A percentile compares a stretch with the other conserved stretches of the same genome.
Evolutionary conservation across 2,888 invertebrate species (phyloP).

Genomic region (Lagria hirta): DNA sequence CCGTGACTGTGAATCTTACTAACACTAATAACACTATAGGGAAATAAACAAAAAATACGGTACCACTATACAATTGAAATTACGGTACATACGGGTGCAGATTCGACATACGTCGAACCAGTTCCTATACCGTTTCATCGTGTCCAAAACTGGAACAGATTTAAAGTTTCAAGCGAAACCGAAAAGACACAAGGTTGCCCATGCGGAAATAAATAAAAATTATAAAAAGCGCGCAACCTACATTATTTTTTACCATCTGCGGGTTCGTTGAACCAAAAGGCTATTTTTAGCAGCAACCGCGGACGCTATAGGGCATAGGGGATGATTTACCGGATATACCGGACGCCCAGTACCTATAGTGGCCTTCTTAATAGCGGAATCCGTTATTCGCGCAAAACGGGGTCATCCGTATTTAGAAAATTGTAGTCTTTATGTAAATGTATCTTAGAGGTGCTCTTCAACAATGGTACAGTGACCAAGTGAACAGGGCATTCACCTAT

Average conservation of each 20-base stretch:
- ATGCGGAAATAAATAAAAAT: slow-evolving; percentile 38
- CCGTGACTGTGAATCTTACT: not conserved
- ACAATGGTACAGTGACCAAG: slow-evolving; percentile 42
- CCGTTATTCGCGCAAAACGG: slow-evolving; percentile 35
- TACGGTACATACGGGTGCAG: slow-evolving; percentile 33
- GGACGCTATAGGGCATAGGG: slow-evolving; percentile 9
- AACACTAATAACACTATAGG: not conserved
- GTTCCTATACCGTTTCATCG: slow-evolving; percentile 23
- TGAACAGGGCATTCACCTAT: slow-evolving; percentile 41
- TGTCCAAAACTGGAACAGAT: slow-evolving; percentile 25
- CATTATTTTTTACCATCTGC: slow-evolving; percentile 25
- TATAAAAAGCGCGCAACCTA: slow-evolving; percentile 30
- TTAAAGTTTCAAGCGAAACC: slow-evolving; percentile 18
- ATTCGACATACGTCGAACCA: slow-evolving; percentile 29
- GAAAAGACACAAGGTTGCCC: slow-evolving; percentile 34
- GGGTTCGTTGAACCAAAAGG: slow-evolving; percentile 18
- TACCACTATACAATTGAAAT: slow-evolving; percentile 32
- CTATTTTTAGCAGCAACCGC: slow-evolving; percentile 17
- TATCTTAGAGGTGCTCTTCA: slow-evolving; percentile 3
- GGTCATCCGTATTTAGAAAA: no score
- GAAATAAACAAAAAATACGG: slow-evolving; percentile 25
- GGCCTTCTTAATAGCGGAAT: slow-evolving; percentile 36
- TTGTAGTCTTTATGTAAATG: slow-evolving; percentile 5
- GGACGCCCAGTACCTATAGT: slow-evolving; percentile 30
- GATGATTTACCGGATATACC: slow-evolving; percentile 16